Base-by-base conservation (phyloP, 2,888 invertebrate genomes). In the Cartodere bifasciata region DNA sequence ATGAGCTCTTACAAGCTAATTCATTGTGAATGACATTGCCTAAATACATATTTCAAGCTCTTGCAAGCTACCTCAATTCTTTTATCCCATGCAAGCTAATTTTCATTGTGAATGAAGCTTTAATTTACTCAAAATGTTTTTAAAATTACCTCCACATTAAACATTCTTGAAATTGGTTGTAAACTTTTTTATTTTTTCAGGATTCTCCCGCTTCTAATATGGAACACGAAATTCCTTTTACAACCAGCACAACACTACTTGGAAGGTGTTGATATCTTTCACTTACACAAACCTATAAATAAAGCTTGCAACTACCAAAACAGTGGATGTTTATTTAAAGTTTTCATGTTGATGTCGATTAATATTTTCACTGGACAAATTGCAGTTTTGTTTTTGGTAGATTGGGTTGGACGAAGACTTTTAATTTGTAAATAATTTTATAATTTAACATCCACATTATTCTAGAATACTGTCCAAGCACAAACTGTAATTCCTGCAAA, bases 281-380 rank as follows among this genome's bases (percentile, higher is more conserved):
- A 40, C 17, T 17, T 42, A 10, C 30, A 16, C 22, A 23, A 32
- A 3, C 16, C 35, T 3, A 25, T 29, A 16, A 13, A 21, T 2
- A 17, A 7, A 4, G 35, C 37, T 24, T 40, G 38, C 26, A 35
- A 25, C 2, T 10, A 27, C 1, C 9, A 22, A 5, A 17, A 22
- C 2, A 24, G 30, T 16, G n/a, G 23, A 7, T 20, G 17, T 15
- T 12, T 36, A 7, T 27, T 36, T 13, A 29, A 36, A 14, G 37
- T 45, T 28, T 46, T 44, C 33, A 35, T 48, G 11, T 25, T 45
- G 15, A 22, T 50, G 17, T 37, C 42, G 4, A 16, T 36, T 7
- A 43, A 45, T 28, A 35, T 44, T n/a, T 9, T 48, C 2, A 23
- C 44, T 12, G 52, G 47, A 7, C 40, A 47, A 33, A 20, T 47